phyloP scores from a whole-genome alignment of 2,888 invertebrate species.

The Tinea trinotella region DNA sequence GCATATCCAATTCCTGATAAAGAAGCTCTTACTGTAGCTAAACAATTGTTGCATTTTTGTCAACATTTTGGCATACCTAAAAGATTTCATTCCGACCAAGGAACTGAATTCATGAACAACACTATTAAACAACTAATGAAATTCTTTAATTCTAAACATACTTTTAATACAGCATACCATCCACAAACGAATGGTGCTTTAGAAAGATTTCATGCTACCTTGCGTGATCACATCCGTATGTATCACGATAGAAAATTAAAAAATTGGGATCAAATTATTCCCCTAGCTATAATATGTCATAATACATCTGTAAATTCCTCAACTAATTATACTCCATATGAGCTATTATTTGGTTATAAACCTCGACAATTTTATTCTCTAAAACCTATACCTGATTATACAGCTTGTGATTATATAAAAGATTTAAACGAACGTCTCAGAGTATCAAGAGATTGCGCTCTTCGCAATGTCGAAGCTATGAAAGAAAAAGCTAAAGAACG shows the following conservation, averaged over 20 bases:
- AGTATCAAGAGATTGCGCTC: slow-evolving; percentile 28
- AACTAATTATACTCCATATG: slow-evolving; percentile 30
- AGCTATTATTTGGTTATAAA: slow-evolving; percentile 33
- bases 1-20: slow-evolving; percentile 33
- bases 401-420: slow-evolving; percentile 28
- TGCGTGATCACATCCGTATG: slow-evolving; percentile 32
- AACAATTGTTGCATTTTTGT: slow-evolving; percentile 29
- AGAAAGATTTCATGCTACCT: slow-evolving; percentile 32
- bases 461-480: slow-evolving; percentile 24
- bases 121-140: slow-evolving; percentile 32
- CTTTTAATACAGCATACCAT: slow-evolving; percentile 32
- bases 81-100: slow-evolving; percentile 34
- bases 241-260: slow-evolving; percentile 26
- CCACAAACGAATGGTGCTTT: slow-evolving; percentile 33
- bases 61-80: slow-evolving; percentile 34
- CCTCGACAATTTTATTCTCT: slow-evolving; percentile 28
- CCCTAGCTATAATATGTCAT: slow-evolving; percentile 33
- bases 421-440: slow-evolving; percentile 30
- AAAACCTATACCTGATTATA: slow-evolving; percentile 27
- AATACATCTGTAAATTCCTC: slow-evolving; percentile 31
- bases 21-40: slow-evolving; percentile 31
- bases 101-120: slow-evolving; percentile 31
- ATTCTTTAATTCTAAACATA: no score
- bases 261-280: slow-evolving; percentile 33
- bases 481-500: slow-evolving; percentile 30